A percentile compares a stretch with the other conserved stretches of the same genome.
These are phyloP conservation scores for Dendronephthya gigantea DNA, from an alignment of 64 coral and sea anemone species.

Conservation along the genomic window DNA sequence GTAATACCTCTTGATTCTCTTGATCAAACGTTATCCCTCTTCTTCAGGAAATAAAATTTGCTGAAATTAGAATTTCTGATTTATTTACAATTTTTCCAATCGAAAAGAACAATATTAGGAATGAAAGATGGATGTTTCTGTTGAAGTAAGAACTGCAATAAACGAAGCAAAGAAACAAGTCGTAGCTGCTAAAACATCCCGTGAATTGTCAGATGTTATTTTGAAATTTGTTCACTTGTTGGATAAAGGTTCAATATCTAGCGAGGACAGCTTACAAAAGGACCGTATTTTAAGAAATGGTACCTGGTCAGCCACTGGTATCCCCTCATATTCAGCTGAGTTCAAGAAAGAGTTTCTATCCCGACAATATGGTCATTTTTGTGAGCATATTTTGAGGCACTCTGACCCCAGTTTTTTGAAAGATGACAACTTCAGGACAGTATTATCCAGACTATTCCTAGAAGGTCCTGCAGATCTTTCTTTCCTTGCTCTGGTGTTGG, in stretches of 20 bases:
- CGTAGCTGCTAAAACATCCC: background rate
- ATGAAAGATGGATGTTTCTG: background rate
- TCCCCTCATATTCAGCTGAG: background rate
- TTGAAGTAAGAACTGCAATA: background rate
- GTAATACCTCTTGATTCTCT: too few relatives aligned
- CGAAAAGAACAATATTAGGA: background rate
- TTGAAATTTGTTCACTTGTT: background rate
- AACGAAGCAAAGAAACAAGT: background rate
- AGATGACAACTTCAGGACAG: slow-evolving; percentile 31
- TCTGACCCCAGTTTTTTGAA: background rate
- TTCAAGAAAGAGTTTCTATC: background rate
- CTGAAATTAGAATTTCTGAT: background rate
- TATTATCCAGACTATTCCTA: slow-evolving; percentile 26
- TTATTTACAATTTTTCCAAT: background rate
- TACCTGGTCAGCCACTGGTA: background rate
- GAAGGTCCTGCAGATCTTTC: slow-evolving; percentile 51
- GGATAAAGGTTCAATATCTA: background rate
- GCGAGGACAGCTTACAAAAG: background rate
- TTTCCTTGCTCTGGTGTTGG: slow-evolving; percentile 38
- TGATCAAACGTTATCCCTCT: too few relatives aligned
- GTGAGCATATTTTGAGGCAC: background rate
- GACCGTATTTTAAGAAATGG: too few relatives aligned
- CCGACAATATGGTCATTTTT: background rate
- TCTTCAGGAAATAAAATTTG: too few relatives aligned
- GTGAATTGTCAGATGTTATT: background rate